Conservation (phyloP, 30 jellyfish, hydroid and myxozoan species). For the Aurelia aurita complex sp. Pacific region DNA sequence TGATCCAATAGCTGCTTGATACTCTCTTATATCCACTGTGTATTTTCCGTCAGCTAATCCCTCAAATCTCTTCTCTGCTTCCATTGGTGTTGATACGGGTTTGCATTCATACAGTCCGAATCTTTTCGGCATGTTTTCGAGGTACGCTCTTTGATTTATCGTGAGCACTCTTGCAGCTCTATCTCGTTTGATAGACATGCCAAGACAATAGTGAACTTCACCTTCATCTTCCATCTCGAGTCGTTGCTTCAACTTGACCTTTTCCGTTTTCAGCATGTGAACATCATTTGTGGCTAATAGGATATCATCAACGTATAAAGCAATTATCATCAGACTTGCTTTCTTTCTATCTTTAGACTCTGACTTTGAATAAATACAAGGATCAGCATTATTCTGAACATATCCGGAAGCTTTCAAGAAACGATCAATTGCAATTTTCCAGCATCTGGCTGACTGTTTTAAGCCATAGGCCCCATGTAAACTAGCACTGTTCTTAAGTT, state of each 20-base stretch:
- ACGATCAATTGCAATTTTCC: too few species aligned
- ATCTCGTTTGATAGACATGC: constrained; percentile 48
- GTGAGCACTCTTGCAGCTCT: not conserved
- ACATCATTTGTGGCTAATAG: not conserved
- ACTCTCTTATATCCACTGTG: constrained; percentile 5
- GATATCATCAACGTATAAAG: too few species aligned
- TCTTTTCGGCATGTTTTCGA: constrained; percentile 11
- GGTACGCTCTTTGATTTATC: constrained; percentile 26
- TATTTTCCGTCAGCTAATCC: constrained; percentile 19
- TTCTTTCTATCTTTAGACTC: too few species aligned
- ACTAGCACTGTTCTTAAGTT: too few species aligned
- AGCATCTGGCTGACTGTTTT: too few species aligned
- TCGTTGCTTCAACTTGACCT: constrained; percentile 11
- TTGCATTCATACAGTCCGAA: constrained; percentile 27
- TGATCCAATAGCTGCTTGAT: constrained; percentile 41
- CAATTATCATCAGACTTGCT: too few species aligned
- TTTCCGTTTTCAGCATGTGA: constrained; percentile 12
- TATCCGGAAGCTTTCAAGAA: too few species aligned
- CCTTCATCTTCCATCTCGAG: constrained; percentile 60
- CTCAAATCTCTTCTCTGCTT: constrained; percentile 14
- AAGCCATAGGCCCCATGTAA: too few species aligned
- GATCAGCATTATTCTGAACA: too few species aligned
- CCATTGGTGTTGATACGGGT: constrained; percentile 48
- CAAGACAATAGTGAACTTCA: constrained; percentile 38
- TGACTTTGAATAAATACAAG: too few species aligned